Conservation (phyloP, 2,797 vertebrate species). For the Allobates femoralis region DNA sequence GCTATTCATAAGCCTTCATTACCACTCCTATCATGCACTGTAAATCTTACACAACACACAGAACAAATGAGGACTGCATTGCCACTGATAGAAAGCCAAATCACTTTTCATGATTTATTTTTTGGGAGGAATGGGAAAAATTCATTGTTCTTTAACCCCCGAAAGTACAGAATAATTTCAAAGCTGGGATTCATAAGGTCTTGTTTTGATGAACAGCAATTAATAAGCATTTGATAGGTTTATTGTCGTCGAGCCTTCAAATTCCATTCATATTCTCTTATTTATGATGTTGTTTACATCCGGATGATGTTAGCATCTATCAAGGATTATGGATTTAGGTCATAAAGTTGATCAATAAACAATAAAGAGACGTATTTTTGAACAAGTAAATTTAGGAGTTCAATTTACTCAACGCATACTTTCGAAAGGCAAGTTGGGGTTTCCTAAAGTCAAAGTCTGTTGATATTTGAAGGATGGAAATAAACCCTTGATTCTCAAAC, state of each 20-base stretch:
- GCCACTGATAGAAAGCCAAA: slow-evolving; percentile 42
- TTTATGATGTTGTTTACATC: slow-evolving; percentile 40
- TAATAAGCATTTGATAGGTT: slow-evolving; percentile 43
- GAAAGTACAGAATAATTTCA: slow-evolving; percentile 1
- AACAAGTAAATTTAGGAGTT: neutral
- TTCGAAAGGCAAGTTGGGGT: neutral
- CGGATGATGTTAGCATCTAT: slow-evolving; percentile 2
- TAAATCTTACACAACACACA: slow-evolving; percentile 54
- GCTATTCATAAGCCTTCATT: slow-evolving; percentile 62
- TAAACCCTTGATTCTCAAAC: neutral
- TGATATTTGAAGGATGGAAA: neutral
- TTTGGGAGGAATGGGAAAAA: neutral
- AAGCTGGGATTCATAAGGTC: slow-evolving; percentile 1
- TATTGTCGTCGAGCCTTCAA: slow-evolving; percentile 21
- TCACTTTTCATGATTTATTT: slow-evolving; percentile 41
- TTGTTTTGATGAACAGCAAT: slow-evolving; percentile 27
- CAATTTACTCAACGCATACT: neutral
- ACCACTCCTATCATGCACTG: slow-evolving; percentile 61
- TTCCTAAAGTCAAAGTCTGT: neutral
- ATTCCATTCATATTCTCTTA: slow-evolving; percentile 37
- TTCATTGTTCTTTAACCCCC: slow-evolving; percentile 13
- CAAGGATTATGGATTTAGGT: slow-evolving; percentile 9
- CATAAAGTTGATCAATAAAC: slow-evolving; percentile 30
- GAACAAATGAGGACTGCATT: slow-evolving; percentile 38
- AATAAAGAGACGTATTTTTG: neutral